Base-by-base conservation (phyloP, 2,113 vertebrate species). In the Caloenas nicobarica region DNA sequence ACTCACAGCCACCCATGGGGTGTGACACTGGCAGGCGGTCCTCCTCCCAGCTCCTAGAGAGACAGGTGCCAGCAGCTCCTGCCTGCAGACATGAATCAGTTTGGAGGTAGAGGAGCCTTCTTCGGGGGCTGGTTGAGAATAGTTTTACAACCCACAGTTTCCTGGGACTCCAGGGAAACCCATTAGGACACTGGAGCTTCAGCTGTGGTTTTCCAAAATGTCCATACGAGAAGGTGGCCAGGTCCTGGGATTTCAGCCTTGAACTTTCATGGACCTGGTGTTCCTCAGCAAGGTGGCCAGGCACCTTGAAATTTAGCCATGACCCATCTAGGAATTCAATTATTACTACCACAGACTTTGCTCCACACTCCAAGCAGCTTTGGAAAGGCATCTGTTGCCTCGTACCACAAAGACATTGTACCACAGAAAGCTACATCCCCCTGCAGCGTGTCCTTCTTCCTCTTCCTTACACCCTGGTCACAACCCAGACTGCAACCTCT, bases 61-160 rank as follows among this genome's bases (percentile, higher is more conserved):
- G 15, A 81, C 33, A 31, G 29, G 26, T 1, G 4, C 56, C 58
- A 84, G 46, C 60, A 91, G n/a, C 40, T 46, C 33, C 12, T 77
- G 64, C 80, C 58, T 5, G 3, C 0, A 0, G 77, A 26, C 65
- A 53, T 18, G 51, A 71, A 72, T 53, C 17, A 4, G 16, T 28
- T 53, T 34, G 62, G 48, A 91, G 12, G 33, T 34, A 89, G 42
- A 64, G 48, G 0, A 76, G 3, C 16, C 50, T 51, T 72, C 64
- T 60, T 62, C 1, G 1, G 5, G 4, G 46, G 29, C n/a, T 71
- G 15, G 11, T 42, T 71, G 56, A 74, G 31, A 74, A 46, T 40
- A 68, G 7, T 44, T 91, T 89, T 81, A 71, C 5, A 29, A 57
- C 14, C 23, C 42, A 19, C 29, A 14, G 21, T 74, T 65, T 81